Percentiles rank a stretch among this genome's conserved stretches.
Evolutionary conservation across 1,140 invertebrate species (phyloP).

Genomic region (Drosophila bipectinata): DNA sequence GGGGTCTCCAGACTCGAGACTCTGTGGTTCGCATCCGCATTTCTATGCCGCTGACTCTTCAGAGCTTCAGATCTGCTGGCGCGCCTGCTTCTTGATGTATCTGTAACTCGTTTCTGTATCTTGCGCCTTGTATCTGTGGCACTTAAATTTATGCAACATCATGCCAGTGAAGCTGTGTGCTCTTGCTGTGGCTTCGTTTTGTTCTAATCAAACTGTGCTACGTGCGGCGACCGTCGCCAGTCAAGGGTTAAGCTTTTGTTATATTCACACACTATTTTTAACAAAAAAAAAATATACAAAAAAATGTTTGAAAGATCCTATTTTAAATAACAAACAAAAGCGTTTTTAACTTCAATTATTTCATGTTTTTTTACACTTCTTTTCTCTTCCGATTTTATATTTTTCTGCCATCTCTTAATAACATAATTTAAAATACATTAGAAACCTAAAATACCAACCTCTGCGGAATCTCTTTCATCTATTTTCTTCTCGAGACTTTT

Average conservation of each 20-base stretch:
- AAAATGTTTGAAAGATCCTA: not conserved
- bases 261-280: not conserved
- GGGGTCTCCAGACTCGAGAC: constrained; percentile 34
- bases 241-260: constrained; percentile 59
- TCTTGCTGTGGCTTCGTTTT: constrained; percentile 52
- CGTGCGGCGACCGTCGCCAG: constrained; percentile 46
- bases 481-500: constrained; percentile 34
- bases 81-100: constrained; percentile 59
- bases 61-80: constrained; percentile 51
- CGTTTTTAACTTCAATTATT: not conserved
- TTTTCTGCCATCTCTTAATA: constrained; percentile 19
- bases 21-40: constrained; percentile 70
- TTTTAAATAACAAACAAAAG: not conserved
- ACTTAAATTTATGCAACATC: constrained; percentile 82
- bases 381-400: too few species aligned
- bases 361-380: too few species aligned
- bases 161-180: constrained; percentile 46
- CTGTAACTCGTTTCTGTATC: constrained; percentile 79
- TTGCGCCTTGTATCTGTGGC: constrained; percentile 73
- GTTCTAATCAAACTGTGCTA: constrained; percentile 77
- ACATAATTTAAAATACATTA: constrained; percentile 55
- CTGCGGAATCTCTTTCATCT: constrained; percentile 29
- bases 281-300: not conserved
- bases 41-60: constrained; percentile 62
- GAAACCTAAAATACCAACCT: constrained; percentile 13